Evolutionary conservation across 2,888 invertebrate genomes (phyloP).

Genomic region (Adelphocoris suturalis): DNA sequence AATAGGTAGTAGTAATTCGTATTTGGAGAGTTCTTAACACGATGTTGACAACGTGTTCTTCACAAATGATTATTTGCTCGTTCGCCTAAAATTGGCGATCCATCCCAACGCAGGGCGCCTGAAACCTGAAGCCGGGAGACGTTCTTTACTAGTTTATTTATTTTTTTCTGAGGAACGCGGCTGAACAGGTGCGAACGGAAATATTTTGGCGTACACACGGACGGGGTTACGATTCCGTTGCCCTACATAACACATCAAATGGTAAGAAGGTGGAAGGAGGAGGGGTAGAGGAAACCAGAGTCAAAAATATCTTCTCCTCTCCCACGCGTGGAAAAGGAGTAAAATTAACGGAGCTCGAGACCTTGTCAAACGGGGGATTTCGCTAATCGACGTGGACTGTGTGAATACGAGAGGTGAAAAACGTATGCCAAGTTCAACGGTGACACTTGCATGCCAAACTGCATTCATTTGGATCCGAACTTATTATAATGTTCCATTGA

Average conservation of each 20-base stretch:
- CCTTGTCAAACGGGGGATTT: background rate
- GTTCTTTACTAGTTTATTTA: background rate
- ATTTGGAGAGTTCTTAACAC: too few species aligned
- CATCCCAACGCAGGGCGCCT: background rate
- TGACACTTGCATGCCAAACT: background rate
- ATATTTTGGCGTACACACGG: slow-evolving; percentile 22
- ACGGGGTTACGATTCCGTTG: background rate
- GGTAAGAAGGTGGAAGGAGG: background rate
- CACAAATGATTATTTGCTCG: too few species aligned
- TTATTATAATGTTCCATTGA: too few species aligned
- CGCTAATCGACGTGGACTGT: background rate
- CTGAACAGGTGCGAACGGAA: slow-evolving; percentile 17
- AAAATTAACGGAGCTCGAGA: background rate
- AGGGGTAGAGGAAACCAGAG: background rate
- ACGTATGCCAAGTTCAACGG: background rate
- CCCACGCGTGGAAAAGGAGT: background rate
- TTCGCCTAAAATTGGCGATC: background rate
- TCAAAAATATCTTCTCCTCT: background rate
- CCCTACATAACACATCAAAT: background rate
- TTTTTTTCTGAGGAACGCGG: background rate
- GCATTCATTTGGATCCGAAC: too few species aligned
- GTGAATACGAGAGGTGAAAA: background rate
- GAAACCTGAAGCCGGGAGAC: background rate
- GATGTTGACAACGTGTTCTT: too few species aligned
- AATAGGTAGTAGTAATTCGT: too few species aligned